These are phyloP conservation scores for Drosophila lutescens DNA, from an alignment of 2,888 invertebrate genomes.

Conservation along the genomic window DNA sequence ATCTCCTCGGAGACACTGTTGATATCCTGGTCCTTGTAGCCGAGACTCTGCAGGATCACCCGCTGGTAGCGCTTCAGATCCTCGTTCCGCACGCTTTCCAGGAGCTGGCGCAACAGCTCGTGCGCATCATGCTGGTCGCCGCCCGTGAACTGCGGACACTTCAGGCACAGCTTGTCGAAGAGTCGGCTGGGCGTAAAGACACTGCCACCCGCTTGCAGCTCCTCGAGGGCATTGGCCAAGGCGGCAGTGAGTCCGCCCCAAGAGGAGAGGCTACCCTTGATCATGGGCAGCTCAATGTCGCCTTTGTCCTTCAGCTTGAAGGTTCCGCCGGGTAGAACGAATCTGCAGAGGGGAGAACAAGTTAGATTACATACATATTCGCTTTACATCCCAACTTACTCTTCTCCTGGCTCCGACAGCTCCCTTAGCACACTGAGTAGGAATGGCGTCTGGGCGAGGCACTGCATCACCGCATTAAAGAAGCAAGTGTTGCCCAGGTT, in stretches of 20 bases:
- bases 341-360: slow-evolving; percentile 76
- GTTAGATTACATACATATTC: too few species aligned
- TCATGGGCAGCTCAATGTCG: slow-evolving; percentile 87
- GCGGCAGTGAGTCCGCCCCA: slow-evolving; percentile 89
- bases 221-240: slow-evolving; percentile 89
- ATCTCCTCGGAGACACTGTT: slow-evolving; percentile 91
- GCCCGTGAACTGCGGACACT: slow-evolving; percentile 94
- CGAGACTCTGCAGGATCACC: slow-evolving; percentile 91
- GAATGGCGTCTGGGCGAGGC: slow-evolving; percentile 93
- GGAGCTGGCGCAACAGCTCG: slow-evolving; percentile 94
- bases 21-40: slow-evolving; percentile 90
- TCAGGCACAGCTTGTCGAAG: slow-evolving; percentile 87
- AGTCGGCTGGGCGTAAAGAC: slow-evolving; percentile 88
- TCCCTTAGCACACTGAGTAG: slow-evolving; percentile 89
- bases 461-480: slow-evolving; percentile 98
- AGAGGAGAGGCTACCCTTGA: slow-evolving; percentile 88
- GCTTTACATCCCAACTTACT: slow-evolving; percentile 72
- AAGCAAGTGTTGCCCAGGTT: slow-evolving; percentile 99
- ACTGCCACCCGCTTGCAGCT: slow-evolving; percentile 87
- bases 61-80: slow-evolving; percentile 92
- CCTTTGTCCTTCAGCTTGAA: slow-evolving; percentile 85
- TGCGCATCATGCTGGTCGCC: slow-evolving; percentile 99
- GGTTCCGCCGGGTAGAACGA: slow-evolving; percentile 90
- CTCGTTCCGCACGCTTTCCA: slow-evolving; percentile 93
- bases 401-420: slow-evolving; percentile 88